Conservation (phyloP, 2,113 vertebrate genomes). For the Chamaetylas fuelleborni region DNA sequence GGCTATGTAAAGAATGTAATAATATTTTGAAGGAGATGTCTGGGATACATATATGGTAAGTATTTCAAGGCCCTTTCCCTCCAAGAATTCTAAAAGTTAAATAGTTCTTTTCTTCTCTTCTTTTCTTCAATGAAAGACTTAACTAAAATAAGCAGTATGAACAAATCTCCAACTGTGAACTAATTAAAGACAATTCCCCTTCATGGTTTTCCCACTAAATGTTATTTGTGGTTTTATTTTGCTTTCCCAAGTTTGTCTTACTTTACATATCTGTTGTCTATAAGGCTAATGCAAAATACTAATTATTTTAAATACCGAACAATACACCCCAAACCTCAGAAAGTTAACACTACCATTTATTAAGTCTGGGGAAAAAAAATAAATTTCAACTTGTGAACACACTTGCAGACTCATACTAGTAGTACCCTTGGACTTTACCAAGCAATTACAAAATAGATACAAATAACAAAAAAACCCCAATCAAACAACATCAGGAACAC, state of each 20-base stretch:
- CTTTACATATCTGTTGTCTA: slow-evolving; percentile 54
- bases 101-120: slow-evolving; percentile 68
- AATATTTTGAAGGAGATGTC: neutral
- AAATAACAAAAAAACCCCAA: neutral
- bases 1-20: neutral
- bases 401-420: neutral
- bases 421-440: neutral
- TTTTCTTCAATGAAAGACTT: slow-evolving; percentile 72
- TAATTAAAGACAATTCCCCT: slow-evolving; percentile 84
- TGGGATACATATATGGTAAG: neutral
- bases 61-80: slow-evolving; percentile 12
- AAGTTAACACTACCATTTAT: neutral
- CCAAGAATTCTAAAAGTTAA: slow-evolving; percentile 73
- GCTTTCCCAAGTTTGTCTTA: slow-evolving; percentile 67
- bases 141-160: slow-evolving; percentile 82
- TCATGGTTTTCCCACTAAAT: slow-evolving; percentile 76
- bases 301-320: slow-evolving; percentile 16
- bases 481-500: neutral
- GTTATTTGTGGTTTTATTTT: slow-evolving; percentile 82
- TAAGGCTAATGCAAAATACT: slow-evolving; percentile 54
- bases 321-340: neutral
- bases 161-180: slow-evolving; percentile 83
- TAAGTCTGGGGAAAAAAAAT: neutral
- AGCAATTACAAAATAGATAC: neutral
- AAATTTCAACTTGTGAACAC: neutral